Conservation (phyloP, 2,888 invertebrate genomes). For the Tiphia femorata region DNA sequence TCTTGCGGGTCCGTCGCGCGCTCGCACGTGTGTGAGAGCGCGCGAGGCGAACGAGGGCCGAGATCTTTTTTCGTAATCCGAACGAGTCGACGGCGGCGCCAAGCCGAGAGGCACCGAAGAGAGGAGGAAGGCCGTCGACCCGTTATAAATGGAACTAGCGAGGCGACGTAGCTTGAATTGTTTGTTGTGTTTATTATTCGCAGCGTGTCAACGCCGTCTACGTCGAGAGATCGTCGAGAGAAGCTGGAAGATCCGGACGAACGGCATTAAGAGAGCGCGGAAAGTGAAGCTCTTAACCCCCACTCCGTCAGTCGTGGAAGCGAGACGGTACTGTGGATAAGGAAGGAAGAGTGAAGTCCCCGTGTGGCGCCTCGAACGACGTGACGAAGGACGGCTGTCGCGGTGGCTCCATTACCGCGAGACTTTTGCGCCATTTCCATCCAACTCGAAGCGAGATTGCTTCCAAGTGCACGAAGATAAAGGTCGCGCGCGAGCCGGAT, state of each 20-base stretch:
- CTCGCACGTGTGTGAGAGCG: constrained; percentile 9
- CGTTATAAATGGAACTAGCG: constrained; percentile 51
- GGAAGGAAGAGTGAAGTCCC: constrained; percentile 17
- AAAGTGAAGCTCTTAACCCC: constrained; percentile 28
- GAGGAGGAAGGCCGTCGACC: constrained; percentile 47
- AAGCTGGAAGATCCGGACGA: constrained; percentile 7
- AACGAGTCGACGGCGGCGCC: constrained; percentile 42
- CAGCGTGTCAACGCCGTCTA: constrained; percentile 34
- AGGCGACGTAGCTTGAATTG: constrained; percentile 49
- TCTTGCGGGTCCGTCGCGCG: constrained; percentile 3
- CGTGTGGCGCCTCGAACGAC: constrained; percentile 2
- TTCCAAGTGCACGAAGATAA: background rate
- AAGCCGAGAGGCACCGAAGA: constrained; percentile 34
- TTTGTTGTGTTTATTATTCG: constrained; percentile 51
- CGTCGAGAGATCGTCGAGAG: constrained; percentile 2
- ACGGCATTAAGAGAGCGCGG: constrained; percentile 12
- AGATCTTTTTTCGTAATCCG: constrained; percentile 39
- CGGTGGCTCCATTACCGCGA: constrained; percentile 9
- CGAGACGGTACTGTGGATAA: constrained; percentile 23
- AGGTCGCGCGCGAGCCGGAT: background rate
- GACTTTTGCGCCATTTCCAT: background rate
- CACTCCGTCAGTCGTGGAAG: background rate
- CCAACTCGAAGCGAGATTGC: constrained; percentile 1
- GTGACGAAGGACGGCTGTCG: constrained; percentile 18
- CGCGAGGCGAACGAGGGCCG: background rate